Conservation (phyloP, 2,888 invertebrate species). For the Drosophila fulvimacula region DNA sequence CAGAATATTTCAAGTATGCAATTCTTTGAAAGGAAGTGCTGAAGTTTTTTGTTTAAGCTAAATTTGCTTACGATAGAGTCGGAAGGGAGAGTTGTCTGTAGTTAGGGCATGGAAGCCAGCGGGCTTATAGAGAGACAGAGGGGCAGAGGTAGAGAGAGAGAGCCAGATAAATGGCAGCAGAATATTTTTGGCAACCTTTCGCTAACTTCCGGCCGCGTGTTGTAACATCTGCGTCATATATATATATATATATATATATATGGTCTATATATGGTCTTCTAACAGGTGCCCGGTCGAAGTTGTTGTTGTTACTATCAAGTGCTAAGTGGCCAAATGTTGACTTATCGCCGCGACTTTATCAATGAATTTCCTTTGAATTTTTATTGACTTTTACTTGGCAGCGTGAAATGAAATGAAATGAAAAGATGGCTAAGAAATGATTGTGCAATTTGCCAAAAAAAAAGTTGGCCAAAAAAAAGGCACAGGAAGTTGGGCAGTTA, state of each 20-base stretch:
- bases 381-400: slow-evolving; percentile 73
- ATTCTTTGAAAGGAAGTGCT: not conserved
- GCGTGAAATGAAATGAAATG: slow-evolving; percentile 49
- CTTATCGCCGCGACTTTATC: slow-evolving; percentile 68
- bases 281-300: slow-evolving; percentile 46
- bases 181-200: slow-evolving; percentile 67
- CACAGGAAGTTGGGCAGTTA: slow-evolving; percentile 59
- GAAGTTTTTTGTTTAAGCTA: not conserved
- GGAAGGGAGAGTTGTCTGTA: not conserved
- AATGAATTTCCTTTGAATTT: slow-evolving; percentile 74
- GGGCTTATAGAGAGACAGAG: not conserved
- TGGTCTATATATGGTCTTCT: slow-evolving; percentile 35
- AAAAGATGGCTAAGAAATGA: slow-evolving; percentile 44
- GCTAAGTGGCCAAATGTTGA: slow-evolving; percentile 54
- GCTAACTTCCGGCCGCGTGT: slow-evolving; percentile 75
- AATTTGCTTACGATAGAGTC: not conserved
- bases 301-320: slow-evolving; percentile 52
- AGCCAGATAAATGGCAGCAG: slow-evolving; percentile 10
- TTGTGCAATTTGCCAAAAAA: slow-evolving; percentile 29
- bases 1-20: not conserved
- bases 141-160: not conserved
- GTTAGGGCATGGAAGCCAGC: not conserved
- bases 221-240: slow-evolving; percentile 71
- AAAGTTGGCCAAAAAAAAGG: slow-evolving; percentile 6
- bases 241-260: not conserved